phyloP scores from a whole-genome alignment of 2,888 invertebrate genomes.

The Teleogryllus oceanicus region DNA sequence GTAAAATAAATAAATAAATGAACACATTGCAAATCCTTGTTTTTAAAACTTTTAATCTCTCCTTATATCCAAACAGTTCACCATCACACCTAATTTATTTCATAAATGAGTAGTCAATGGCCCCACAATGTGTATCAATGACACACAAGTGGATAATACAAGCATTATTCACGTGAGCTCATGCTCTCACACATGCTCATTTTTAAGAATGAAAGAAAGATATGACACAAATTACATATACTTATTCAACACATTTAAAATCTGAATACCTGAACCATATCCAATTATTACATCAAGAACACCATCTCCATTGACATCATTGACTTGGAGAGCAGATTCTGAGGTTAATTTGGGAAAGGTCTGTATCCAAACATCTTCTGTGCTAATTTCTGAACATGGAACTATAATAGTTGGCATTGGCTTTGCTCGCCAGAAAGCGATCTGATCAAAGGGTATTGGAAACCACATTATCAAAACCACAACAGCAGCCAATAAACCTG shows the following conservation, averaged over 20 bases:
- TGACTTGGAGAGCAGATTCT: conserved; percentile 67
- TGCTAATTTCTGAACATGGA: conserved; percentile 59
- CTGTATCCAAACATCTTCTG: conserved; percentile 63
- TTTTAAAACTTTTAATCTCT: no score
- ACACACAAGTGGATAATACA: neutral
- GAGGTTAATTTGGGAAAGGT: conserved; percentile 67
- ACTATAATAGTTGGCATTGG: conserved; percentile 47
- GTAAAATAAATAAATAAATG: no score
- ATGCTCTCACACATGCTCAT: neutral
- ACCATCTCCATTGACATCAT: conserved; percentile 69
- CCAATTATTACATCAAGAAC: conserved; percentile 70
- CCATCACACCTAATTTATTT: no score
- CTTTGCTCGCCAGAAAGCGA: conserved; percentile 57
- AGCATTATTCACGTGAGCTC: conserved; percentile 19
- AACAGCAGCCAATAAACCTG: conserved; percentile 60
- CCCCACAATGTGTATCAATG: no score
- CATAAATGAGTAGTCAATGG: no score
- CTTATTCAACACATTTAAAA: no score
- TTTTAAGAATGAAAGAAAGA: conserved; percentile 36
- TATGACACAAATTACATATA: neutral
- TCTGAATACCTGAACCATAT: conserved; percentile 64
- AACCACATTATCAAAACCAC: conserved; percentile 63
- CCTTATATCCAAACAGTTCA: no score
- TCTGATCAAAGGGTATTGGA: conserved; percentile 59
- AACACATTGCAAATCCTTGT: no score